Evolutionary conservation across 2,888 invertebrate species (phyloP).

Genomic region (Blastobasis lacticolella): DNA sequence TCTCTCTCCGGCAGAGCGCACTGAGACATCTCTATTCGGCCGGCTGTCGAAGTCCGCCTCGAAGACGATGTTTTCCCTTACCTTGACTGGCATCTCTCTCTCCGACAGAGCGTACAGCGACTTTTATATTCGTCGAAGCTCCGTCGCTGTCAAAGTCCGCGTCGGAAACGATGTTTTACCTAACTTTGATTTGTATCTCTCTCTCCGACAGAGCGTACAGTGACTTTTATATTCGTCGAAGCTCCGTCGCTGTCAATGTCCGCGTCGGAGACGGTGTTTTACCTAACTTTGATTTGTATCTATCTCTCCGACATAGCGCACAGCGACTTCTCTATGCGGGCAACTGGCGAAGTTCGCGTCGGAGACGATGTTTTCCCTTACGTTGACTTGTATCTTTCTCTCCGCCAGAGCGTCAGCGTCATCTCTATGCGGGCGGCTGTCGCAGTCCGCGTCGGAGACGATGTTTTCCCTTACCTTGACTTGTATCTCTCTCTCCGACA

Average conservation of each 20-base stretch:
- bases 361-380: conserved; percentile 46
- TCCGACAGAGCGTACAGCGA: conserved; percentile 53
- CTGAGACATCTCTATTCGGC: conserved; percentile 61
- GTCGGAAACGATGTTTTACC: conserved; percentile 82
- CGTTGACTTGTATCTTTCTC: neutral
- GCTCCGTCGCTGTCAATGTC: conserved; percentile 88
- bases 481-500: conserved; percentile 16
- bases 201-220: conserved; percentile 48
- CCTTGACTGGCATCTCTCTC: conserved; percentile 12
- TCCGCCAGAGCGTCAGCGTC: conserved; percentile 54
- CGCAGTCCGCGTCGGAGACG: conserved; percentile 85
- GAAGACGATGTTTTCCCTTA: conserved; percentile 80
- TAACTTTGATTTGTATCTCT: conserved; percentile 23
- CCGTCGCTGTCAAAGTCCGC: conserved; percentile 88
- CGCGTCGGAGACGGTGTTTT: conserved; percentile 84
- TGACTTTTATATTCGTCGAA: conserved; percentile 54
- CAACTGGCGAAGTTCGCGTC: conserved; percentile 88
- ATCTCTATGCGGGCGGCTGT: conserved; percentile 76
- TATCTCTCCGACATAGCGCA: conserved; percentile 40
- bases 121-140: conserved; percentile 54
- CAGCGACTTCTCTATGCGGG: conserved; percentile 61
- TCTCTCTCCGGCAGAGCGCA: conserved; percentile 39
- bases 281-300: conserved; percentile 35
- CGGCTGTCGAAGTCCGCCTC: conserved; percentile 88
- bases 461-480: too few species aligned